Evolutionary conservation across 2,888 invertebrate species (phyloP).

Genomic region (Theretra japonica): DNA sequence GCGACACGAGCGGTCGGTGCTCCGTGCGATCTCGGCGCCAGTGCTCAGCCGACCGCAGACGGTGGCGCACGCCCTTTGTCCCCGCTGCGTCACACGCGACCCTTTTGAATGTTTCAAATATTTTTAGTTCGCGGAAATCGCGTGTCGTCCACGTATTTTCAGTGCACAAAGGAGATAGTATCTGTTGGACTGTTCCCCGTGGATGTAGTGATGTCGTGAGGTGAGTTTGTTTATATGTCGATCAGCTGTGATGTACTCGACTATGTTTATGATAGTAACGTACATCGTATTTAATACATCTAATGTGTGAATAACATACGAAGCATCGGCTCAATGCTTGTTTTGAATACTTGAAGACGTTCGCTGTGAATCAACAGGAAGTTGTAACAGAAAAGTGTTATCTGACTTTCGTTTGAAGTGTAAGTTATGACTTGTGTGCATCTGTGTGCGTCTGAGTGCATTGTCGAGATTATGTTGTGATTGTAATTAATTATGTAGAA

Average conservation of each 20-base stretch:
- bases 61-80: constrained; percentile 72
- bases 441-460: constrained; percentile 6
- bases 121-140: constrained; percentile 73
- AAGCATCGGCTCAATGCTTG: constrained; percentile 23
- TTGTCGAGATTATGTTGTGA: not conserved
- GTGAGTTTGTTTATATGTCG: constrained; percentile 70
- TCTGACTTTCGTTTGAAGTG: constrained; percentile 38
- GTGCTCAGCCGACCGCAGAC: constrained; percentile 66
- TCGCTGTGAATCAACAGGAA: constrained; percentile 37
- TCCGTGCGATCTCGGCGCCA: constrained; percentile 51
- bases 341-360: constrained; percentile 30
- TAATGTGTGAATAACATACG: constrained; percentile 28
- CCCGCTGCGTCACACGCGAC: constrained; percentile 54
- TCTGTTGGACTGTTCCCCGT: constrained; percentile 37
- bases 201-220: constrained; percentile 56
- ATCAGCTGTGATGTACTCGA: constrained; percentile 64
- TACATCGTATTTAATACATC: constrained; percentile 25
- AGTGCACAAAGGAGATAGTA: constrained; percentile 61
- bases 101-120: constrained; percentile 68
- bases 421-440: constrained; percentile 39
- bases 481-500: not conserved
- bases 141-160: constrained; percentile 51
- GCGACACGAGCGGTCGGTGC: constrained; percentile 34
- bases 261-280: constrained; percentile 44
- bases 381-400: constrained; percentile 40